Evolutionary conservation across 2,113 vertebrate species (phyloP), one percentile per base, ranked within the genome.

Genomic region (Thermophis baileyi): DNA sequence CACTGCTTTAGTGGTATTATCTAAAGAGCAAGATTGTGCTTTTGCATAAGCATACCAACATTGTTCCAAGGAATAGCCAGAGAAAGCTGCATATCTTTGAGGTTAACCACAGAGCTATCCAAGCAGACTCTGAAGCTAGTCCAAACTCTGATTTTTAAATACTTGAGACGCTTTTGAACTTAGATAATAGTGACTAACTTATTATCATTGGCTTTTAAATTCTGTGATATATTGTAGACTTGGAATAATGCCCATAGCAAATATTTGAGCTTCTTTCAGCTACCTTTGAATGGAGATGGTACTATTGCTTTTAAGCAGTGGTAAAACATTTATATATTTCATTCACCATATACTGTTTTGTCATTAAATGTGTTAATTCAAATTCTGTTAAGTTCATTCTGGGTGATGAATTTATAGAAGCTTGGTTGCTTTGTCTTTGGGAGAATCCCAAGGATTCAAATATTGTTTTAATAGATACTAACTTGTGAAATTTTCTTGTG

Each of bases 101-200:
- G 40, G 30, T 89, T 86, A 86, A 35, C 30, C 44, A 0, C 2
- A 54, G 0, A 54, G 22, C 57, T 0, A 0, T 86, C 11, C 57
- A 54, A 93, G 25, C 30, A 7, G 49, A n/a, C 18, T 63, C 40
- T 54, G 90, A 11, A 20, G 0, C 91, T 91, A 93, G 46, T 22
- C 44, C 30, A 57, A 63, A 85, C 0, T 22, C 2, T 87, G 69
- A 0, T 20, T 91, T 91, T 74, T 57, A 50, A 44, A 0, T 44
- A 25, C 5, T 81, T 46, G n/a, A 25, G 2, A 0, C 9, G 10
- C 87, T 87, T 91, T 44, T 89, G 86, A 91, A 51, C 63, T 91
- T 91, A 30, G 50, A 74, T 63, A 94, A 10, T 89, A 51, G 86
- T 85, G 94, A 50, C 94, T 94, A 91, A 57, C 47, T 54, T 94